Evolutionary conservation across 2,113 vertebrate genomes (phyloP).

Genomic region (Phyllopteryx taeniolatus): DNA sequence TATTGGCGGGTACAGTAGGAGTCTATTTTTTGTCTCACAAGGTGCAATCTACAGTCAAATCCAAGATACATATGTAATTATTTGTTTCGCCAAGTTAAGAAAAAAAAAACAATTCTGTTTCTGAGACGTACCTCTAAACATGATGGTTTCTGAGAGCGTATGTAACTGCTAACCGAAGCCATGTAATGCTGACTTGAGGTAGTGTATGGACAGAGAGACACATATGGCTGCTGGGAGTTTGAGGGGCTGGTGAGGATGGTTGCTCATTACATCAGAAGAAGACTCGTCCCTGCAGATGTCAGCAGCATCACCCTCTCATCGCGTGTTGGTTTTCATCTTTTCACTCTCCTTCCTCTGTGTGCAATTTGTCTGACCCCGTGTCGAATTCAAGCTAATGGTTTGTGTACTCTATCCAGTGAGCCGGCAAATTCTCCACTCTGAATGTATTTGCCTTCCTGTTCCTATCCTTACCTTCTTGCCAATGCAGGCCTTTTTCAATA

Average conservation of each 20-base stretch:
- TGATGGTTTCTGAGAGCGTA: not conserved
- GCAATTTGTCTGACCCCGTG: conserved; percentile 32
- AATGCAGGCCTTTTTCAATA: not conserved
- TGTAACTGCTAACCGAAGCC: not conserved
- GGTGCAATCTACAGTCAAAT: too few species aligned
- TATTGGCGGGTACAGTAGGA: too few species aligned
- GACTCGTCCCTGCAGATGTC: conserved; percentile 49
- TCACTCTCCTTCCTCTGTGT: conserved; percentile 13
- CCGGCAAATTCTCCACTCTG: conserved; percentile 14
- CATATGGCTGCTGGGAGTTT: conserved; percentile 53
- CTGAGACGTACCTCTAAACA: not conserved
- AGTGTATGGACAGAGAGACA: conserved; percentile 25
- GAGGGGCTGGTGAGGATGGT: conserved; percentile 41
- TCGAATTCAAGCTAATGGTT: conserved; percentile 38
- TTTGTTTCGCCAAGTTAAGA: too few species aligned
- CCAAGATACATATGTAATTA: too few species aligned
- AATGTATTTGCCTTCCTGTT: conserved; percentile 14
- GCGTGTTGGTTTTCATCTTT: conserved; percentile 14
- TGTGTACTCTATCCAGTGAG: conserved; percentile 23
- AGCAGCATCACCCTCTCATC: conserved; percentile 44
- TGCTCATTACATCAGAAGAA: conserved; percentile 44
- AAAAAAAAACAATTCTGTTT: too few species aligned
- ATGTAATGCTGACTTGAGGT: conserved; percentile 5
- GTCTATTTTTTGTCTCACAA: too few species aligned
- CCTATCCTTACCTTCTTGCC: conserved; percentile 7